Evolutionary conservation across 2,888 invertebrate genomes (phyloP), one percentile per base, ranked within the genome.

Genomic region (Silvanus unidentatus): DNA sequence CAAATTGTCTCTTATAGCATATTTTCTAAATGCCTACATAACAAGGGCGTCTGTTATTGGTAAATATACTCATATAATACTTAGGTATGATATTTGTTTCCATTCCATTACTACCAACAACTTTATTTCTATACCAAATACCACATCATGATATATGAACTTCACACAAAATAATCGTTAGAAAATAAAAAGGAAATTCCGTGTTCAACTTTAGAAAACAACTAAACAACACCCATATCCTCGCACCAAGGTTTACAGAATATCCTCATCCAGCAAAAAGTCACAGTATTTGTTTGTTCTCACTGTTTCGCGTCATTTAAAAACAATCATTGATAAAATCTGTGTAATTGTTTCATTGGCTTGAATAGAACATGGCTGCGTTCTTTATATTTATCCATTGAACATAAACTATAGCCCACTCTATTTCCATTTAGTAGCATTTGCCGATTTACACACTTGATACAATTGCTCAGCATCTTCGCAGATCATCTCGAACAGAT

Each of bases 401-500:
- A 43, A 55, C 45, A 58, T 59, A 62, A 62, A 61, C 63, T 63
- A 54, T 64, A 58, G 51, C 61, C 62, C 50, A 57, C 59, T 59
- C 57, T 55, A 57, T 54, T 55, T 57, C 65, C 65, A 64, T 67
- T 67, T 67, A 63, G 67, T 65, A 65, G 60, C 61, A 22, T 22
- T 53, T 50, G 57, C 59, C 62, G 60, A 59, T 61, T 60, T 59
- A 57, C 63, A 65, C 64, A 66, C 63, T 63, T 66, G 66, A 66
- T 68, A 65, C 65, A 63, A 65, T 66, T 62, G 65, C 62, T 60
- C 62, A 54, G 59, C 62, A 66, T 69, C 66, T 64, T 50, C 56
- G 58, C 63, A 63, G 68, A 69, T 68, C 63, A 68, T 68, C 69
- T 59, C n/a, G 54, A 53, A 52, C 58, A 61, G 68, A 69, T 69